These are phyloP conservation scores for Zeus faber DNA, from an alignment of 2,113 vertebrate genomes.

Conservation along the genomic window DNA sequence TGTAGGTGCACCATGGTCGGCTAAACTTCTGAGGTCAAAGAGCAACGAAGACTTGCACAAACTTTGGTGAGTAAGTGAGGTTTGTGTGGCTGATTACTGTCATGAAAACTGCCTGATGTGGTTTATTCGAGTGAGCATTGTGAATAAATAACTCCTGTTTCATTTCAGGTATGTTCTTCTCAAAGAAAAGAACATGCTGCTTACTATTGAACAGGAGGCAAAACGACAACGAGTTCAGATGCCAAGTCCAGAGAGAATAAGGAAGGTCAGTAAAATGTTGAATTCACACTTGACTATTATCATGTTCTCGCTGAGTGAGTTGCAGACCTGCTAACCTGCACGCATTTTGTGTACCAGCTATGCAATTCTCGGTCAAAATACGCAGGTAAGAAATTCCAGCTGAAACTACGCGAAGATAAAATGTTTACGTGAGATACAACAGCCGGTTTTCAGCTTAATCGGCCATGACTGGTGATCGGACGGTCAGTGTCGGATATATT, in stretches of 20 bases:
- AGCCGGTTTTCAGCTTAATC: too few species aligned
- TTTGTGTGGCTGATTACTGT: neutral
- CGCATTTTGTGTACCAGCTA: too few species aligned
- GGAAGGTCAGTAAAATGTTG: conserved; percentile 78
- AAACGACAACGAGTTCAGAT: conserved; percentile 83
- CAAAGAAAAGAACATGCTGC: conserved; percentile 95
- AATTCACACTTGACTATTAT: neutral
- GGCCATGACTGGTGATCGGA: too few species aligned
- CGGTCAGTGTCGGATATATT: too few species aligned
- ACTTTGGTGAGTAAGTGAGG: conserved; percentile 85
- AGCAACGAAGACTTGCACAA: conserved; percentile 95
- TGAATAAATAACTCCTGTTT: neutral
- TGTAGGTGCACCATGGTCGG: conserved; percentile 88
- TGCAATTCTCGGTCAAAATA: too few species aligned
- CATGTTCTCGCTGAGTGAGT: too few species aligned
- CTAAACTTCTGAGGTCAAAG: conserved; percentile 87
- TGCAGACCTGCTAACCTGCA: too few species aligned
- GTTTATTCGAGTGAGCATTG: neutral
- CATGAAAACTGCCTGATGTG: neutral
- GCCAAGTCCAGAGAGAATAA: conserved; percentile 90
- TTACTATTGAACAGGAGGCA: conserved; percentile 89
- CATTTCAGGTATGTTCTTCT: conserved; percentile 89
- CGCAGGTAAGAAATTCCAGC: too few species aligned
- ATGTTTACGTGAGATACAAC: too few species aligned
- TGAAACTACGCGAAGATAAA: too few species aligned